A percentile compares a stretch with the other conserved stretches of the same genome.
These are phyloP conservation scores for Lordiphosa clarofinis DNA, from an alignment of 1,140 invertebrate species.

Conservation along the genomic window DNA sequence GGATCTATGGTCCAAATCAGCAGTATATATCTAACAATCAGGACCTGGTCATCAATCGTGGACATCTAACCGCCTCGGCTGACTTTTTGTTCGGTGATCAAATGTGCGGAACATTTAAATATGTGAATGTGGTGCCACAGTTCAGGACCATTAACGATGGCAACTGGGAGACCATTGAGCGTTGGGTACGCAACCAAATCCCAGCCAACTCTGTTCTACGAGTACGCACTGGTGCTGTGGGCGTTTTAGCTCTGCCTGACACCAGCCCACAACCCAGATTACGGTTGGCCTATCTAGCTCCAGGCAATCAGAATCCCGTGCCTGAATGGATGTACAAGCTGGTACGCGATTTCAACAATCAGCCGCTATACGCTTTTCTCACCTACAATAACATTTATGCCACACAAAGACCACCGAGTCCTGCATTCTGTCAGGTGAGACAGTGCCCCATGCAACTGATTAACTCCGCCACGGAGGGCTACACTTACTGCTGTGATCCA, in stretches of 20 bases:
- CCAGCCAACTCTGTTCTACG: conserved; percentile 1
- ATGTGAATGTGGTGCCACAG: conserved; percentile 26
- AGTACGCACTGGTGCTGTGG: conserved; percentile 20
- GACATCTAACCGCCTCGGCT: conserved; percentile 17
- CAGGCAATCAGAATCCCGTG: conserved; percentile 5
- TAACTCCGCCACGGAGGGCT: conserved; percentile 5
- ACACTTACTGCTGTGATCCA: conserved; percentile 7
- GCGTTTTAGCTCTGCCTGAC: conserved; percentile 3
- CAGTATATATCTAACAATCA: not conserved
- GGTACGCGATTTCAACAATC: conserved; percentile 3
- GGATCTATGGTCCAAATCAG: conserved; percentile 3
- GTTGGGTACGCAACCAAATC: conserved; percentile 7
- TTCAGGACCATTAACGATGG: conserved; percentile 18
- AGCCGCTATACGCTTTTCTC: conserved; percentile 14
- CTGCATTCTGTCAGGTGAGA: not conserved
- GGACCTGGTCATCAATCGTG: conserved; percentile 18
- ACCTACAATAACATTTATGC: conserved; percentile 24
- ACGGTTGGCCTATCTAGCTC: conserved; percentile 4
- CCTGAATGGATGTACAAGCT: conserved; percentile 32
- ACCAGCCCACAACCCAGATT: not conserved
- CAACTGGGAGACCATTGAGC: conserved; percentile 25
- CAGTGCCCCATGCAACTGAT: not conserved
- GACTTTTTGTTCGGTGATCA: conserved; percentile 27
- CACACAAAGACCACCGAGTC: not conserved
- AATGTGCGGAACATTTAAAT: conserved; percentile 10